phyloP scores from a whole-genome alignment of 2,888 invertebrate species.

The Charanyca ferruginea region DNA sequence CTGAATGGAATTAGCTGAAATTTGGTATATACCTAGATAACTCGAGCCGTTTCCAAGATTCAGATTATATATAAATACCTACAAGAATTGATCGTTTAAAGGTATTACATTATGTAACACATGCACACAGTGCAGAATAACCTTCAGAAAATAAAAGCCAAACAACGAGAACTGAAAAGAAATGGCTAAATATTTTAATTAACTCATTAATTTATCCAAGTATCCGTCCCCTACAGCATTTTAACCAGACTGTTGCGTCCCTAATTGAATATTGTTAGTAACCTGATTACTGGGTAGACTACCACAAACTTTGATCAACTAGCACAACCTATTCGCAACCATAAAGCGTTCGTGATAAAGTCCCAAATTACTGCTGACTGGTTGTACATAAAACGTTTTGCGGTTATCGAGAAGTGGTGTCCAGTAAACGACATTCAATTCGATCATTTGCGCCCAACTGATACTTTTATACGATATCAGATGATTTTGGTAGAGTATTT shows the following conservation, averaged over 20 bases:
- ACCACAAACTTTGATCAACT: slow-evolving; percentile 9
- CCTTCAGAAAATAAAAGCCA: too few relatives aligned
- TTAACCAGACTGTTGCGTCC: slow-evolving; percentile 65
- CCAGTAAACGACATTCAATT: slow-evolving; percentile 43
- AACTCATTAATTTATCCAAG: slow-evolving; percentile 12
- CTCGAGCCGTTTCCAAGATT: too few relatives aligned
- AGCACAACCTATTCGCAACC: slow-evolving; percentile 46
- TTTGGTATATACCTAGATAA: too few relatives aligned
- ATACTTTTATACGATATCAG: slow-evolving; percentile 23
- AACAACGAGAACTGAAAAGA: background rate
- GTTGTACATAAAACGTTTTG: slow-evolving; percentile 33
- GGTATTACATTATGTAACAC: too few relatives aligned
- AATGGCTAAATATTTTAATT: background rate
- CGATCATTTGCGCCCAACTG: slow-evolving; percentile 46
- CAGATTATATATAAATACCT: too few relatives aligned
- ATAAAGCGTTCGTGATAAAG: slow-evolving; percentile 34
- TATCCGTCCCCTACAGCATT: slow-evolving; percentile 52
- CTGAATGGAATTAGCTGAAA: too few relatives aligned
- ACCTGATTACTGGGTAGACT: slow-evolving; percentile 63
- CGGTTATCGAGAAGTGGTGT: slow-evolving; percentile 41
- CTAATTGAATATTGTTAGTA: slow-evolving; percentile 73
- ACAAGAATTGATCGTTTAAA: too few relatives aligned
- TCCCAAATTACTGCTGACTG: background rate
- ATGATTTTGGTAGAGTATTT: slow-evolving; percentile 31
- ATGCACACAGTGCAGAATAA: too few relatives aligned